Evolutionary conservation across 2,888 invertebrate genomes (phyloP).

Genomic region (Norana najaformis): DNA sequence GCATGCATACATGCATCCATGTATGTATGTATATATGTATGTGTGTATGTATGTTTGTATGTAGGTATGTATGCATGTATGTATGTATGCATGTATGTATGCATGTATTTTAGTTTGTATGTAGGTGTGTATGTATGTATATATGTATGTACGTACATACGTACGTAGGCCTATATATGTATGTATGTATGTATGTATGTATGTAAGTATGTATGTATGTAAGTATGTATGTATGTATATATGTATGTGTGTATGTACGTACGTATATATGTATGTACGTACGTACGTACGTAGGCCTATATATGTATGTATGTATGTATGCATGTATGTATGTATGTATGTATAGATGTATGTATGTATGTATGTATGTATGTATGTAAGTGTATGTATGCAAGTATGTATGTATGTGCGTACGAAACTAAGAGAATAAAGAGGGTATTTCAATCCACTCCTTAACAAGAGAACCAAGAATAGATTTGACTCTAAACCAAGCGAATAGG

Average conservation of each 20-base stretch:
- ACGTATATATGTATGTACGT: not conserved
- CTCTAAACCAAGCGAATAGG: not conserved
- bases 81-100: not conserved
- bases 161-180: not conserved
- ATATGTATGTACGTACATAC: no score
- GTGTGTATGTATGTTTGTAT: no score
- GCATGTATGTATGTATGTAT: not conserved
- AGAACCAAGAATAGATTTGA: not conserved
- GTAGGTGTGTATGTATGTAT: no score
- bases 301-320: not conserved
- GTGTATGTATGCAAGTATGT: not conserved
- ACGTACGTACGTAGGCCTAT: no score
- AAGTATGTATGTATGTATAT: no score
- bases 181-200: not conserved
- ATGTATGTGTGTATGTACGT: not conserved
- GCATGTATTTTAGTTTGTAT: no score
- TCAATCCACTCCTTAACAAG: no score
- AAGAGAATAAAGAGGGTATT: no score
- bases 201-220: no score
- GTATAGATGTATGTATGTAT: no score
- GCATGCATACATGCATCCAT: not conserved
- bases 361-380: not conserved
- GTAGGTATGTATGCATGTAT: no score
- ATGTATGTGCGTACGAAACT: not conserved
- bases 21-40: no score